phyloP scores from a whole-genome alignment of 2,113 vertebrate genomes.

The Grantiella picta region DNA sequence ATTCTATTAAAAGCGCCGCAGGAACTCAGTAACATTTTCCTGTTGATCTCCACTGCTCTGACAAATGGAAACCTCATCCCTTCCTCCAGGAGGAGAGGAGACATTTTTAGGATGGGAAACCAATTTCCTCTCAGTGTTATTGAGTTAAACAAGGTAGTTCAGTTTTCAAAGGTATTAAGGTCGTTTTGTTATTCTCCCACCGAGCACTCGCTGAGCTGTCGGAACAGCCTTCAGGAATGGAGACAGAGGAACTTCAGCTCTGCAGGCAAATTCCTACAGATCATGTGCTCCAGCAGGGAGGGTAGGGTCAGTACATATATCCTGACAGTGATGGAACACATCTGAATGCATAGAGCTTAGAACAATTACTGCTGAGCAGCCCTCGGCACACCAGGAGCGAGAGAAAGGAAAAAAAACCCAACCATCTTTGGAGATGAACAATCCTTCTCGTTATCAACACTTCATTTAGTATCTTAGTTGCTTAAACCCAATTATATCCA shows the following conservation, averaged over 20 bases:
- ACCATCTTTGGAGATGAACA: neutral
- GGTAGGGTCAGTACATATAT: neutral
- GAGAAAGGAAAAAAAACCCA: neutral
- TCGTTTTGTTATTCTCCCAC: neutral
- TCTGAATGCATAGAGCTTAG: neutral
- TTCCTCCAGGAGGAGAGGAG: neutral
- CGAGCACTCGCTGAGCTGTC: neutral
- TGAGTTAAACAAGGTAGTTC: neutral
- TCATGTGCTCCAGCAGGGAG: neutral
- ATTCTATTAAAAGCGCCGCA: neutral
- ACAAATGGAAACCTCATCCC: constrained; percentile 6
- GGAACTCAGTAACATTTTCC: neutral
- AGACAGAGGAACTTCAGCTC: neutral
- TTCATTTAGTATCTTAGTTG: neutral
- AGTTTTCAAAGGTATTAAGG: neutral
- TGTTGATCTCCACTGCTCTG: neutral
- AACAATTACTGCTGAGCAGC: neutral
- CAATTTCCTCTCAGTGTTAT: neutral
- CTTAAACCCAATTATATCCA: neutral
- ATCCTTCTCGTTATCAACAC: neutral
- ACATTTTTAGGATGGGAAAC: neutral
- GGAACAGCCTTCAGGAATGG: neutral
- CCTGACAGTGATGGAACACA: neutral
- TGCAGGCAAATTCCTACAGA: neutral
- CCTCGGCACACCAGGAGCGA: neutral